Evolutionary conservation across 2,888 invertebrate species (phyloP), one percentile per base, ranked within the genome.

Genomic region (Drosophila meridiana): DNA sequence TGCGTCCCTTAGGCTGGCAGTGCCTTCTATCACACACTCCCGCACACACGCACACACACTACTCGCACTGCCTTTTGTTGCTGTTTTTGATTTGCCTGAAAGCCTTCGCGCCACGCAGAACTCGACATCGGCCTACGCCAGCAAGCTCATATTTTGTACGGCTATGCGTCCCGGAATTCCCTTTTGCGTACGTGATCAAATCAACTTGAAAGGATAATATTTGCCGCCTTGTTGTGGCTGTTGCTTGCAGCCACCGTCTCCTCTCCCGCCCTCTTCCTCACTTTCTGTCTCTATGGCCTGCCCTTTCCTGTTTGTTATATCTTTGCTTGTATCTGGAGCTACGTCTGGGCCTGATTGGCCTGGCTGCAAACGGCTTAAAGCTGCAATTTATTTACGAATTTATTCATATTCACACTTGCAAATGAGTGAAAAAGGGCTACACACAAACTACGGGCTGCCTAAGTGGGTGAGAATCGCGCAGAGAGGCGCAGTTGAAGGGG

Each of bases 181-280:
- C 85, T 87, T 91, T 89, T 89, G 87, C 82, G 92, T 93, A 93
- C 93, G 93, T 93, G 93, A 93, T 93, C 93, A 93, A 93, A 93
- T 93, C 93, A 93, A 93, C 90, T 92, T 92, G 92, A 93, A 93
- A 93, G 93, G 92, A 91, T 92, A 91, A 90, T 89, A 90, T 83
- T 88, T 80, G 90, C 88, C 82, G 90, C 78, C 87, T 87, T 85
- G 72, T 76, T 73, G 60, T 83, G 74, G 77, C 72, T 72, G 59
- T 64, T 61, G 61, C 53, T 64, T 69, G 63, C 70, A 58, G 64
- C 60, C 26, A 42, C 43, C 28, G 32, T 8, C 28, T 40, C 38
- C 42, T 43, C 42, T 4, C 34, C 7, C 32, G 42, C 32, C 28
- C 26, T 32, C 4, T 7, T n/a, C 4, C 11, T 34, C 30, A 14